A percentile compares a stretch with the other conserved stretches of the same genome.
Conservation (phyloP, 2,888 invertebrate species). For the Bombyx huttoni region DNA sequence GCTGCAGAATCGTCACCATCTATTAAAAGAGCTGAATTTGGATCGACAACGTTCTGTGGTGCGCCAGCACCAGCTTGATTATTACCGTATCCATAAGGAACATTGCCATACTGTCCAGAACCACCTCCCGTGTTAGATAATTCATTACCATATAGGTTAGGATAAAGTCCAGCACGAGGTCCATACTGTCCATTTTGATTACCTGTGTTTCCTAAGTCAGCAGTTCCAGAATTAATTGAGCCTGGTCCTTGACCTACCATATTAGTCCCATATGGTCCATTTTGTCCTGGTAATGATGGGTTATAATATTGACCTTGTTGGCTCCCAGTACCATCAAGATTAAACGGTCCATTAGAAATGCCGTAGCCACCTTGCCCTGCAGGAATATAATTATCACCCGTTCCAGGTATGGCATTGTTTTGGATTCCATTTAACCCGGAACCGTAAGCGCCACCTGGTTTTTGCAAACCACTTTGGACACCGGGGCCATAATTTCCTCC, state of each 20-base stretch:
- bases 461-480: not conserved
- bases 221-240: not conserved
- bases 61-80: conserved; percentile 38
- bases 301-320: not conserved
- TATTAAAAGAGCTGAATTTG: conserved; percentile 29
- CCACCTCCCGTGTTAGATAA: conserved; percentile 1
- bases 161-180: conserved; percentile 1
- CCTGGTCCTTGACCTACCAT: not conserved
- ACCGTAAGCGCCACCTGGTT: not conserved
- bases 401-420: too few species aligned
- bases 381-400: not conserved
- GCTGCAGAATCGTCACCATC: conserved; percentile 84
- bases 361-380: not conserved
- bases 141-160: conserved; percentile 2
- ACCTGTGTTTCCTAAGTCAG: not conserved
- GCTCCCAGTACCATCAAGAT: not conserved
- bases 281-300: not conserved
- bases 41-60: conserved; percentile 52
- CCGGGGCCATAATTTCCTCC: not conserved
- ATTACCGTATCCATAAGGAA: conserved; percentile 9
- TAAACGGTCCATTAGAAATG: not conserved
- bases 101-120: conserved; percentile 5
- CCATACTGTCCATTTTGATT: conserved; percentile 4
- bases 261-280: not conserved
- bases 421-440: not conserved